A percentile compares a stretch with the other conserved stretches of the same genome.
Conservation (phyloP, 2,888 invertebrate genomes). For the Oxystoma pomonae region DNA sequence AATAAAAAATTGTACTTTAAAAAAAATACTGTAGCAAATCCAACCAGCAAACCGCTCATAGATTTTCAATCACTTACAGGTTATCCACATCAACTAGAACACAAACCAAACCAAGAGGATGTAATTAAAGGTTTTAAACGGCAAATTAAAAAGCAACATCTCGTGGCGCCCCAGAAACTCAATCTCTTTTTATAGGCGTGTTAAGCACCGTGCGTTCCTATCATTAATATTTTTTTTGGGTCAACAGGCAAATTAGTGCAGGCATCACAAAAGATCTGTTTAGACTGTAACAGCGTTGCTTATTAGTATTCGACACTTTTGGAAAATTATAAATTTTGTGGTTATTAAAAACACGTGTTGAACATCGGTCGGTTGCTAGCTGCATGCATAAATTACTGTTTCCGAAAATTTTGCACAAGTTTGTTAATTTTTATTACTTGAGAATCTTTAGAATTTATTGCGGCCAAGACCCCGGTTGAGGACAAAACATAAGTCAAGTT, state of each 20-base stretch:
- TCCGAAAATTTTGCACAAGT: no score
- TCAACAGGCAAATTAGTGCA: conserved; percentile 17
- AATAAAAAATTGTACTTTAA: no score
- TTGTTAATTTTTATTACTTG: no score
- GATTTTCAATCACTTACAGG: not conserved
- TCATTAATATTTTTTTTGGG: conserved; percentile 16
- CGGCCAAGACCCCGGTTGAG: no score
- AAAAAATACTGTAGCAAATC: no score
- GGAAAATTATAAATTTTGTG: conserved; percentile 12
- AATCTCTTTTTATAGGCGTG: not conserved
- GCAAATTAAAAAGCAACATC: not conserved
- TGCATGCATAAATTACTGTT: no score
- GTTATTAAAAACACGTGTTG: conserved; percentile 16
- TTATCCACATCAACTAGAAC: not conserved
- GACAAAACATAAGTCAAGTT: no score
- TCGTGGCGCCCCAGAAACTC: not conserved
- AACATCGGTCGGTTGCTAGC: no score
- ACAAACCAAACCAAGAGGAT: not conserved
- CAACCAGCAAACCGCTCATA: no score
- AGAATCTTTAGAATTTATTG: no score
- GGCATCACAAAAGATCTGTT: not conserved
- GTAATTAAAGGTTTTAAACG: not conserved
- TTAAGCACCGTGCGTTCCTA: conserved; percentile 8
- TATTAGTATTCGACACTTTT: conserved; percentile 15
- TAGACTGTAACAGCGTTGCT: not conserved